Evolutionary conservation across 2,888 invertebrate genomes (phyloP), one percentile per base, ranked within the genome.

Genomic region (Drosophila antonietae): DNA sequence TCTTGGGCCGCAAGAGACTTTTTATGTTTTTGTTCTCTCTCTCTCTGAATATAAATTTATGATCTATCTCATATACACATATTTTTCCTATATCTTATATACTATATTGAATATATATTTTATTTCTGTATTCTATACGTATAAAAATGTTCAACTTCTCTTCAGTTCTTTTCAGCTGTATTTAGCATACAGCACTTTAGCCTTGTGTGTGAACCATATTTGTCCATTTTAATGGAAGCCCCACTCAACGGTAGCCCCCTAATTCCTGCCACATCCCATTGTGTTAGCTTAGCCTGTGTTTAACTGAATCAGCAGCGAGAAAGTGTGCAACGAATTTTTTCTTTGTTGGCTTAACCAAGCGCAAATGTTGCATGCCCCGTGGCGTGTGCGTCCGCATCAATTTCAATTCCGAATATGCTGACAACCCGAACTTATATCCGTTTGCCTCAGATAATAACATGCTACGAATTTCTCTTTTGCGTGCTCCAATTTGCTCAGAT

Each of bases 401-500:
- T 81, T 79, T 68, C 79, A 72, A 79, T 84, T 79, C 20, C 64
- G 65, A 87, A 79, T 87, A 58, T 79, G 83, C 83, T 87, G 83
- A 83, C 77, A 84, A 59, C 55, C 44, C 62, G 68, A 72, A 71
- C 68, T 68, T 70, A 68, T 57, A 57, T 64, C 44, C 51, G 31
- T 53, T 69, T 61, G 44, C 59, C 51, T 68, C 58, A 46, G 49
- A 61, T 57, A 69, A 69, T 62, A 72, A 67, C 46, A 66, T 71
- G 61, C 66, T 41, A 28, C 47, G 31, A 53, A 41, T 53, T 57
- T 71, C 70, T 41, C 46, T 60, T 65, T 59, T 68, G 55, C 69
- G 47, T 57, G 68, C 51, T 70, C 51, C 75, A 68, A 70, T 83
- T 67, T 67, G 51, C 59, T 46, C 31, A 15, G 44, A 49, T 53